Base-by-base conservation (phyloP, 2,888 invertebrate species). In the Amphimallon solstitiale region DNA sequence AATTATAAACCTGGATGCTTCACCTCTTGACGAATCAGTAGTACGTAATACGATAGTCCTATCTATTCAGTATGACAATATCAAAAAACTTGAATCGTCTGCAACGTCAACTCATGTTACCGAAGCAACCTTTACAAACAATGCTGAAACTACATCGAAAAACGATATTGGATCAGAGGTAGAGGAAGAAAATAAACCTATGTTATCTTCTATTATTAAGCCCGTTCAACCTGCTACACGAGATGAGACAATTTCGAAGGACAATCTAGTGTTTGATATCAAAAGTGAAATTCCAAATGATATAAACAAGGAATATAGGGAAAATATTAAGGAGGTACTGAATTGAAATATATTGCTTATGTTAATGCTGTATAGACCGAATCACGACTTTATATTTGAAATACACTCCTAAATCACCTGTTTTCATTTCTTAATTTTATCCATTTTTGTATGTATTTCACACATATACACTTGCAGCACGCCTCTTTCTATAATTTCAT, bases 251-350 rank as follows among this genome's bases (percentile, higher is more conserved):
- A 29, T 29, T 29, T 29, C 29, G 5, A 1, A 5, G 2, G 9
- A 29, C 2, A 29, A 5, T 29, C 6, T 29, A 5, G 29, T 29
- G 29, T 29, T 29, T 29, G 29, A 29, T 5, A 49, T 29, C 3
- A 21, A 49, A 7, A 19, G 19, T 14, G 48, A 49, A 49, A 12
- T 29, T 6, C 21, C 21, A 6, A 78, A 77, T 67, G 74, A 78
- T 72, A 79, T 80, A 73, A 80, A 82, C 76, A 74, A 75, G 67
- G 78, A 76, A 63, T 82, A 82, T 68, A 80, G 82, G 70, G 77
- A 81, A 63, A 80, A 79, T 74, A 79, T 85, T 66, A 81, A 83
- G 75, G 78, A 80, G 80, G 80, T 80, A 76, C 66, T 56, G 38
- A 49, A 48, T 23, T 19, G 38, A 5, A 38, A 19, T 5, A 54